These are phyloP conservation scores for Penaeus japonicus DNA, from an alignment of 1,140 invertebrate genomes.

Conservation along the genomic window DNA sequence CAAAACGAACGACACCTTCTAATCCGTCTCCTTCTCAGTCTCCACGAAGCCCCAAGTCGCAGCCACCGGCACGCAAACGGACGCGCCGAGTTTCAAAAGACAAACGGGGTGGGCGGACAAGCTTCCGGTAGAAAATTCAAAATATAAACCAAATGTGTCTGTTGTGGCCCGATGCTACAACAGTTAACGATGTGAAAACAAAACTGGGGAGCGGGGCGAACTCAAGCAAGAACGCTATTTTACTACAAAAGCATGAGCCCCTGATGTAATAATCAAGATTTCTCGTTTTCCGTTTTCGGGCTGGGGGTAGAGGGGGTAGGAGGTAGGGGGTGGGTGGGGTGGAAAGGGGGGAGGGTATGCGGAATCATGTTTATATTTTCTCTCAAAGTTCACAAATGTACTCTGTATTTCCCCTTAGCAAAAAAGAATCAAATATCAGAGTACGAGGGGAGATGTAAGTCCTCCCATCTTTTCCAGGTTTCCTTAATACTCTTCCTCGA, in stretches of 20 bases:
- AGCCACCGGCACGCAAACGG: background rate
- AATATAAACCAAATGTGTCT: conserved; percentile 46
- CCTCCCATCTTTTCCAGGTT: too few relatives aligned
- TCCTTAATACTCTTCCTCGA: too few relatives aligned
- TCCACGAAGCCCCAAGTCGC: background rate
- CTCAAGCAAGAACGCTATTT: too few relatives aligned
- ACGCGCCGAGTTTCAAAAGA: conserved; percentile 33
- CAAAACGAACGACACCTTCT: too few relatives aligned
- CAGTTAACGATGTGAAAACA: conserved; percentile 19
- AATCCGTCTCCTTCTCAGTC: too few relatives aligned
- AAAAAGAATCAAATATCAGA: too few relatives aligned
- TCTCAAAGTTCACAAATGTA: too few relatives aligned
- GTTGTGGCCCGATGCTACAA: background rate
- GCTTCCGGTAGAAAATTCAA: conserved; percentile 49
- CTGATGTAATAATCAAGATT: too few relatives aligned
- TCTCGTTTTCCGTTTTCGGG: too few relatives aligned
- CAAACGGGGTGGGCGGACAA: conserved; percentile 22
- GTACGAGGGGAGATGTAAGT: too few relatives aligned
- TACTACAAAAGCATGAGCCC: too few relatives aligned
- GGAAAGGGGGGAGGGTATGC: background rate
- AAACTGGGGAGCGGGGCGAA: background rate
- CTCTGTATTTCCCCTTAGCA: too few relatives aligned
- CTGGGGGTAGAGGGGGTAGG: background rate
- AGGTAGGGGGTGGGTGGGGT: background rate
- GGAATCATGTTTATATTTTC: background rate